Conservation (phyloP, 2,888 invertebrate species). For the Morinoia aosen region DNA sequence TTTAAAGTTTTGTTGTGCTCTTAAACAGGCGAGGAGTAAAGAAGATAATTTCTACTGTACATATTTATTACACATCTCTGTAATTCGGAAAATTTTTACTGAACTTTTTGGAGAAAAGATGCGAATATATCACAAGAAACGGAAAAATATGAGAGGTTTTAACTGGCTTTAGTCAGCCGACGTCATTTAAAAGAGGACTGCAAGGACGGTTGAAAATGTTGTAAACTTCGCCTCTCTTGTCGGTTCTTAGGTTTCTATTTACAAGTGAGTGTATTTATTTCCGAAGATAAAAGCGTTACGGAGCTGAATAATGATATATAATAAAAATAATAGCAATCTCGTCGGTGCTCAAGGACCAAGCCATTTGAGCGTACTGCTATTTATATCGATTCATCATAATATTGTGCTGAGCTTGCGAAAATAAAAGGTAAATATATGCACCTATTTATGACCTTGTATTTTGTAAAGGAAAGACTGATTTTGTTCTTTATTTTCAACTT, state of each 20-base stretch:
- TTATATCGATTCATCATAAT: too few relatives aligned
- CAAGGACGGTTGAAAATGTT: too few relatives aligned
- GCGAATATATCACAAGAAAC: neutral
- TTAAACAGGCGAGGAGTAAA: neutral
- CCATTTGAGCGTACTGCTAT: too few relatives aligned
- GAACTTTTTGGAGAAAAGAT: neutral
- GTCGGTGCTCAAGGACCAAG: neutral
- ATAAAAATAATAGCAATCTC: neutral
- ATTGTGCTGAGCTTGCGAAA: too few relatives aligned
- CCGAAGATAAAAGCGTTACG: neutral
- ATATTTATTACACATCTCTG: neutral
- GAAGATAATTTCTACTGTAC: neutral
- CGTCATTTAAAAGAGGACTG: neutral
- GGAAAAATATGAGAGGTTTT: neutral
- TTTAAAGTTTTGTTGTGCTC: neutral
- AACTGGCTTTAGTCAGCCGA: neutral
- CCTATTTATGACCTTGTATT: too few relatives aligned
- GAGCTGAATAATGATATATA: neutral
- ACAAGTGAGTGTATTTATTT: neutral
- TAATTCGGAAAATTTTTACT: neutral
- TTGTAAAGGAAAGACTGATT: too few relatives aligned
- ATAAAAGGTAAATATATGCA: too few relatives aligned
- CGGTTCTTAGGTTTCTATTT: neutral
- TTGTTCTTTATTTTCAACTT: too few relatives aligned
- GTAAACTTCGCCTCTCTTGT: neutral